These are phyloP conservation scores for Drosophila neotestacea DNA, from an alignment of 2,888 invertebrate species.

Conservation along the genomic window DNA sequence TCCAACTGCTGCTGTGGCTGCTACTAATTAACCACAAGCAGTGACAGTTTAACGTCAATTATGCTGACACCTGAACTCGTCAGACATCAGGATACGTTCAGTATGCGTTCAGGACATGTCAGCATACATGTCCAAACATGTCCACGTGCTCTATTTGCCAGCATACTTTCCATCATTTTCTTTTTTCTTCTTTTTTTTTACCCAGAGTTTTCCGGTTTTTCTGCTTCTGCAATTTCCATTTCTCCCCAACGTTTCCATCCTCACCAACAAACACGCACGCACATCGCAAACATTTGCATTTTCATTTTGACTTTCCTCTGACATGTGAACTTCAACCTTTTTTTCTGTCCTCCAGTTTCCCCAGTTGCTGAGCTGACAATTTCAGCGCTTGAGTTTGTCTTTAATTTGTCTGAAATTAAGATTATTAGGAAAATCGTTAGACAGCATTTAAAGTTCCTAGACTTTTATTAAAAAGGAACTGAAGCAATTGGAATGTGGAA, in stretches of 20 bases:
- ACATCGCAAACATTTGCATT: constrained; percentile 23
- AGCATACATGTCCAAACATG: constrained; percentile 13
- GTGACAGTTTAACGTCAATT: constrained; percentile 70
- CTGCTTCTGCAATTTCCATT: constrained; percentile 22
- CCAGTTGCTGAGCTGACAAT: constrained; percentile 31
- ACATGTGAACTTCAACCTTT: constrained; percentile 30
- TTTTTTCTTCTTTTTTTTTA: constrained; percentile 4
- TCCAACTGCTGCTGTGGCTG: constrained; percentile 13
- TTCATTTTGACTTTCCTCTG: constrained; percentile 24
- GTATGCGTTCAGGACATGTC: constrained; percentile 17
- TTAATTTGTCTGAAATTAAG: background rate
- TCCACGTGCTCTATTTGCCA: constrained; percentile 19
- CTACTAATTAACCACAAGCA: constrained; percentile 74
- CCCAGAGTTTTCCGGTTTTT: constrained; percentile 15
- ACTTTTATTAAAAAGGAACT: background rate
- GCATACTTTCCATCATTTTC: background rate
- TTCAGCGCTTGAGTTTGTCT: constrained; percentile 25
- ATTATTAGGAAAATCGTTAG: background rate
- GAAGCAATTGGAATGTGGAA: too few species aligned
- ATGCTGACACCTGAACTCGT: constrained; percentile 48
- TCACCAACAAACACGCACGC: constrained; percentile 14
- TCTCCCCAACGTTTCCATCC: background rate
- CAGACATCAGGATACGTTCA: constrained; percentile 1
- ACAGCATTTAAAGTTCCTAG: background rate
- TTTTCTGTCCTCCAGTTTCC: background rate